Percentiles rank a stretch among this genome's conserved stretches.
Conservation (phyloP, 2,797 vertebrate species). For the Argyrosomus regius region DNA sequence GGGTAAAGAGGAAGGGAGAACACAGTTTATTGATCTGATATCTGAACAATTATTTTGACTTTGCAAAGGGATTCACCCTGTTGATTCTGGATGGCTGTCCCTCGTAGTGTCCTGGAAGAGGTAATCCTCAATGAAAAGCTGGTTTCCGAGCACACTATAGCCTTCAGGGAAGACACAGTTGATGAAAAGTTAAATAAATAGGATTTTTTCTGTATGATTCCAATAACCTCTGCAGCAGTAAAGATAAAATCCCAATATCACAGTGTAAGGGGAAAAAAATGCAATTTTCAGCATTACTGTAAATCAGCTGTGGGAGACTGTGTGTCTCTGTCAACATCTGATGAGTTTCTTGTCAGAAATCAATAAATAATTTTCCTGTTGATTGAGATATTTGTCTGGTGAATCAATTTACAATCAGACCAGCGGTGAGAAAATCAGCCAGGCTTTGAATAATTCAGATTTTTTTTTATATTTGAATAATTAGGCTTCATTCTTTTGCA, state of each 20-base stretch:
- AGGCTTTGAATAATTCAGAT: constrained; percentile 60
- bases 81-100: not conserved
- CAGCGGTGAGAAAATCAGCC: constrained; percentile 35
- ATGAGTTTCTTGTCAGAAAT: constrained; percentile 12
- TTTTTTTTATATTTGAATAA: constrained; percentile 48
- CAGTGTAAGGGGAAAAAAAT: not conserved
- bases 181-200: constrained; percentile 27
- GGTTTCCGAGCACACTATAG: not conserved
- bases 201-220: constrained; percentile 22
- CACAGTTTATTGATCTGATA: constrained; percentile 52
- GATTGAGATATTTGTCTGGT: constrained; percentile 48
- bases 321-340: constrained; percentile 3
- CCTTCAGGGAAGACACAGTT: constrained; percentile 20
- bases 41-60: constrained; percentile 23
- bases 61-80: constrained; percentile 26
- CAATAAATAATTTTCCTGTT: constrained; percentile 21
- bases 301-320: not conserved
- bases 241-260: constrained; percentile 15
- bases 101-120: not conserved
- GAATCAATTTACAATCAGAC: constrained; percentile 50
- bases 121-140: not conserved
- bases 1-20: constrained; percentile 13
- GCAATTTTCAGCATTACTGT: not conserved
- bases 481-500: constrained; percentile 29
- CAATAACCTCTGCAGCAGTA: not conserved